Percentiles rank a stretch among this genome's conserved stretches.
phyloP scores from a whole-genome alignment of 2,888 invertebrate genomes.

The Ichneumon xanthorius region DNA sequence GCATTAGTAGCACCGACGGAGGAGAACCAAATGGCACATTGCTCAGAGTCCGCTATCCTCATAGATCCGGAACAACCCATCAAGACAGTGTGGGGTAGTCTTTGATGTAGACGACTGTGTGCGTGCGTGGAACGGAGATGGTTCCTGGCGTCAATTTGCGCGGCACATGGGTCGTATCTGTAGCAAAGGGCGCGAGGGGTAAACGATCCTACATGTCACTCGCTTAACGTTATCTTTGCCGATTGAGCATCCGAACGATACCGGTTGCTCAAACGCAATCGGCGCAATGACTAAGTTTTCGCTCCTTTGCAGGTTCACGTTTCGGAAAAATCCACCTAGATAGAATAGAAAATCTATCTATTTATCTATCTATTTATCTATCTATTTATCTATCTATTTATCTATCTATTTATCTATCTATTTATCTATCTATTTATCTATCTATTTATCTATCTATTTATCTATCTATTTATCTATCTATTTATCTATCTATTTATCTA shows the following conservation, averaged over 20 bases:
- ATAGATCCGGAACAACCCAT: conserved; percentile 7
- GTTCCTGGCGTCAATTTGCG: neutral
- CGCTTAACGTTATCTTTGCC: neutral
- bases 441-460: too few relatives aligned
- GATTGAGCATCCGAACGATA: neutral
- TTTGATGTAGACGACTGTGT: conserved; percentile 6
- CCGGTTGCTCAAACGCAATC: neutral
- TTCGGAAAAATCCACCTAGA: neutral
- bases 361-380: too few relatives aligned
- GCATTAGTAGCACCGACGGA: neutral
- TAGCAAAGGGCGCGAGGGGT: neutral
- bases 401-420: too few relatives aligned
- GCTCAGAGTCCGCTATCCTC: conserved; percentile 4
- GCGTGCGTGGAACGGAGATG: neutral
- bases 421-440: too few relatives aligned
- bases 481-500: too few relatives aligned
- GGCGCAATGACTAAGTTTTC: neutral
- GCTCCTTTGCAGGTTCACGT: neutral
- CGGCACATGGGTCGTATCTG: neutral
- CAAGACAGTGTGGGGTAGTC: neutral
- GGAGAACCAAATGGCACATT: conserved; percentile 17
- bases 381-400: too few relatives aligned
- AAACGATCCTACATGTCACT: neutral
- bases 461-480: too few relatives aligned
- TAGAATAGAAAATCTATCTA: too few relatives aligned